Evolutionary conservation across 2,113 vertebrate genomes (phyloP).

Genomic region (Corydoras sp.): DNA sequence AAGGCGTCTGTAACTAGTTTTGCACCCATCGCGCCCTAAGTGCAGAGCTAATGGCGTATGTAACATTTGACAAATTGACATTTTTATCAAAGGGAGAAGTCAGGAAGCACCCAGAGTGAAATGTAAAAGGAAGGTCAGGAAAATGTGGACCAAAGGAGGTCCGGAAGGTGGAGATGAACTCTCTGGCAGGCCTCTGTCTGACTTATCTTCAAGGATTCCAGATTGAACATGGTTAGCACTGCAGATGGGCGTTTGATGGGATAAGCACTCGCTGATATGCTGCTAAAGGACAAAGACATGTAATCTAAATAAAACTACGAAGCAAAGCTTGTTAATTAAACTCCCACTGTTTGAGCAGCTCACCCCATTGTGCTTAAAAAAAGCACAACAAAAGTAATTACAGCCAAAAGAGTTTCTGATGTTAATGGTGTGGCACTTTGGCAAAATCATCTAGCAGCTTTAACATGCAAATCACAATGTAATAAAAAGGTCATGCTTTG

Average conservation of each 20-base stretch:
- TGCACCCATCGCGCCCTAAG: slow-evolving; percentile 59
- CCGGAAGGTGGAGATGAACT: slow-evolving; percentile 19
- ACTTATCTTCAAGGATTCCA: slow-evolving; percentile 10
- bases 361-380: slow-evolving; percentile 16
- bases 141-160: slow-evolving; percentile 7
- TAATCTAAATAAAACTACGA: slow-evolving; percentile 15
- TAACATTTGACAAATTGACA: slow-evolving; percentile 54
- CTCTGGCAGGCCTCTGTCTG: slow-evolving; percentile 8
- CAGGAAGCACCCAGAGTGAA: slow-evolving; percentile 1
- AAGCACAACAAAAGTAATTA: slow-evolving; percentile 3
- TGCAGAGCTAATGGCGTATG: slow-evolving; percentile 39
- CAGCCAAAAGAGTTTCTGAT: slow-evolving; percentile 13
- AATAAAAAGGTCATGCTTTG: too few relatives aligned
- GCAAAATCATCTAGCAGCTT: background rate
- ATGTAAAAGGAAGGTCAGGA: slow-evolving; percentile 5
- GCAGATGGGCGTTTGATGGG: background rate
- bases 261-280: slow-evolving; percentile 14
- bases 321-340: slow-evolving; percentile 41
- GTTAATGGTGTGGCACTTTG: background rate
- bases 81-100: slow-evolving; percentile 45
- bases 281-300: slow-evolving; percentile 3
- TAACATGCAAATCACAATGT: background rate
- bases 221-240: background rate
- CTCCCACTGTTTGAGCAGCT: slow-evolving; percentile 7
- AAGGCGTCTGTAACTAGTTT: slow-evolving; percentile 65